phyloP scores from a whole-genome alignment of 1,140 invertebrate genomes.

The Acromyrmex heyeri region DNA sequence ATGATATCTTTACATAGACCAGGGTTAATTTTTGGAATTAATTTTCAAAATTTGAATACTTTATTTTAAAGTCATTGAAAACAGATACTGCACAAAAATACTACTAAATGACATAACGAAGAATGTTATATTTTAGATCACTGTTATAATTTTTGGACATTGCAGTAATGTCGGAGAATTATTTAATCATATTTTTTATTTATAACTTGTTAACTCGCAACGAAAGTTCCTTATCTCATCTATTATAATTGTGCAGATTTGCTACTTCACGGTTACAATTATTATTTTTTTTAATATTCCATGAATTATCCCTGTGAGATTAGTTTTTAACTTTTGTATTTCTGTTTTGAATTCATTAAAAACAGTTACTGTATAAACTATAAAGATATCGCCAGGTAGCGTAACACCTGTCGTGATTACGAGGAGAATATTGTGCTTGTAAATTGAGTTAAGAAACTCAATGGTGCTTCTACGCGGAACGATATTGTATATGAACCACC shows the following conservation, averaged over 20 bases:
- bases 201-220: not conserved
- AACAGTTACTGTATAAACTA: not conserved
- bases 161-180: not conserved
- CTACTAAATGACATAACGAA: not conserved
- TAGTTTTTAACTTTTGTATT: not conserved
- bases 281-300: not conserved
- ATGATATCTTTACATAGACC: not conserved
- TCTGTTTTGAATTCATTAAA: not conserved
- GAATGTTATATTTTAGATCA: not conserved
- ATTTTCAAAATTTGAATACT: not conserved
- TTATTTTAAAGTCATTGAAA: not conserved
- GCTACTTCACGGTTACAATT: not conserved
- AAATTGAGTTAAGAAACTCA: not conserved
- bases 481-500: not conserved
- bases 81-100: not conserved
- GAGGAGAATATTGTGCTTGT: not conserved
- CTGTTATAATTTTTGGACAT: not conserved
- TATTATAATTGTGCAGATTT: not conserved
- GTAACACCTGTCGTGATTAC: not conserved
- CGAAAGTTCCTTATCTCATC: not conserved
- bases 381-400: not conserved
- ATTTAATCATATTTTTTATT: slow-evolving; percentile 1
- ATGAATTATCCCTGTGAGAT: not conserved
- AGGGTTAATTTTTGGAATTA: not conserved
- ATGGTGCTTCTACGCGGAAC: not conserved